A percentile compares a stretch with the other conserved stretches of the same genome.
These are phyloP conservation scores for Bruchidius siliquastri DNA, from an alignment of 2,888 invertebrate species.

Conservation along the genomic window DNA sequence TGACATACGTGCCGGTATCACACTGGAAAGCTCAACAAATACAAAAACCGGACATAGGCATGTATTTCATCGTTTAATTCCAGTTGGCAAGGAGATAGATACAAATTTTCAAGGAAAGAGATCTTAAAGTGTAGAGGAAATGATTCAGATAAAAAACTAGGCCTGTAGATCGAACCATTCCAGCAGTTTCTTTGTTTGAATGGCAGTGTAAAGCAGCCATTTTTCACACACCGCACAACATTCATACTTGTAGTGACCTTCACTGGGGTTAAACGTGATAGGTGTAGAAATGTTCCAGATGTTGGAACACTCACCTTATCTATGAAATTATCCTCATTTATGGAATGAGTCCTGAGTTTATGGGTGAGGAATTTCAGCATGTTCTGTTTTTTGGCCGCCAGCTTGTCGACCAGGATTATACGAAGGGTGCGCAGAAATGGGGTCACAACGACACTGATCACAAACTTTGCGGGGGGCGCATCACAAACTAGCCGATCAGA, in stretches of 20 bases:
- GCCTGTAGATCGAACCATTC: neutral
- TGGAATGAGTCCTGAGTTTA: conserved; percentile 79
- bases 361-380: conserved; percentile 84
- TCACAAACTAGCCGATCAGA: conserved; percentile 1
- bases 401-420: conserved; percentile 28
- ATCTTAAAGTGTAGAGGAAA: neutral
- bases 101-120: neutral
- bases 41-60: neutral
- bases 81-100: neutral
- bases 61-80: neutral
- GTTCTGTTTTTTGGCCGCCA: conserved; percentile 55
- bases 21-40: too few species aligned
- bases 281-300: conserved; percentile 9
- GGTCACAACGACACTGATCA: conserved; percentile 5
- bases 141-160: neutral
- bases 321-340: conserved; percentile 74
- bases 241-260: conserved; percentile 43
- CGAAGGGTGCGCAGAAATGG: conserved; percentile 28
- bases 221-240: conserved; percentile 48
- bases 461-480: neutral
- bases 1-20: neutral
- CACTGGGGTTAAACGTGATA: conserved; percentile 42
- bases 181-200: conserved; percentile 55
- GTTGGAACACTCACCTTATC: conserved; percentile 61
- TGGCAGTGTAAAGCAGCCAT: conserved; percentile 55